A percentile compares a stretch with the other conserved stretches of the same genome.
These are phyloP conservation scores for Calliscelio sp. DNA, from an alignment of 2,888 invertebrate genomes.

Conservation along the genomic window DNA sequence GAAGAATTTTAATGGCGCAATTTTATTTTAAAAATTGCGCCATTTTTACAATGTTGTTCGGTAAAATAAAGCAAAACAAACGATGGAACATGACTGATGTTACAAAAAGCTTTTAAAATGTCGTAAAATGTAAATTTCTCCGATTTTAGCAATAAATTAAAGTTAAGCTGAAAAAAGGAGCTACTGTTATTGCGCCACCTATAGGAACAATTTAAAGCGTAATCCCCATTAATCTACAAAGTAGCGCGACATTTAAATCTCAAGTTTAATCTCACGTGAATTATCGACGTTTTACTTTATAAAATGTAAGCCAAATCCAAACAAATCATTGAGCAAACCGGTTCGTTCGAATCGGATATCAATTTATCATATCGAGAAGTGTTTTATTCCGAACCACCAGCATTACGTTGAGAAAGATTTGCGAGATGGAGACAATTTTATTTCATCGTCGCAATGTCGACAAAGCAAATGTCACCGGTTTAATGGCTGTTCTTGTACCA, in stretches of 20 bases:
- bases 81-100: no score
- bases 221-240: conserved; percentile 69
- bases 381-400: conserved; percentile 46
- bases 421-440: conserved; percentile 43
- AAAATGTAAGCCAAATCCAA: conserved; percentile 64
- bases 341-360: conserved; percentile 64
- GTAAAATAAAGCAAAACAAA: no score
- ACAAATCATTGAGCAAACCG: conserved; percentile 69
- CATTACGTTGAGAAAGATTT: conserved; percentile 50
- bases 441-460: conserved; percentile 3
- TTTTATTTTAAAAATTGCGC: no score
- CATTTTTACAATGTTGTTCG: no score
- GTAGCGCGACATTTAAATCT: conserved; percentile 66
- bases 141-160: conserved; percentile 42
- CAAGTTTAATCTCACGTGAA: conserved; percentile 63
- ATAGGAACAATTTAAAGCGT: conserved; percentile 61
- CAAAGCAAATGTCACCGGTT: conserved; percentile 18
- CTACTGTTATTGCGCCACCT: conserved; percentile 68
- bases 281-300: conserved; percentile 69
- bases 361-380: conserved; percentile 64
- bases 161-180: conserved; percentile 48
- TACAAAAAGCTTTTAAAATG: conserved; percentile 27
- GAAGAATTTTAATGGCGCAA: no score
- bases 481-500: not conserved
- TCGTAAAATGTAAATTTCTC: conserved; percentile 21